Base-by-base conservation (phyloP, 2,888 invertebrate genomes). In the Parelbella ahira region DNA sequence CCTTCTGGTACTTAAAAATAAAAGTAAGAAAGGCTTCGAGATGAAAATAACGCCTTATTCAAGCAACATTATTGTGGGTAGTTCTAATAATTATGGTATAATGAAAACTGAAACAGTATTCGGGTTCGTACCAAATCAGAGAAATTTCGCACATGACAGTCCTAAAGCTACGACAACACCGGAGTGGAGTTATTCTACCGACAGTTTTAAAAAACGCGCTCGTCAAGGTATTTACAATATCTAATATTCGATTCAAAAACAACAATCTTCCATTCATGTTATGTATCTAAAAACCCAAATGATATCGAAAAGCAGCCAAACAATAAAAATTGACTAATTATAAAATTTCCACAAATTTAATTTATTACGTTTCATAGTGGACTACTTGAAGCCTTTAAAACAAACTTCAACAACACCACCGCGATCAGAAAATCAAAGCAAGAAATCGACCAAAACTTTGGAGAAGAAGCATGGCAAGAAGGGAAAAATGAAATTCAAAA, bases 41-140 rank as follows among this genome's bases (percentile, higher is more conserved):
- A 5, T 20, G 4, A 9, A n/a, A 47, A 83, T 80, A 78, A 47
- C 80, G 5, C 76, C 79, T 0, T 79, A 78, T 25, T 67, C 79
- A 0, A 64, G 68, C 4, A 73, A 71, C 0, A 36, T 78, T 1
- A 65, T 81, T 15, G 45, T 77, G 9, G 73, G 79, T 41, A 75
- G 68, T 23, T 43, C 67, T 0, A 78, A 62, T 50, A 74, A 81
- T 44, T 79, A 76, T 47, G 74, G 78, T 0, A 73, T 79, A 41
- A 69, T 80, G 9, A 82, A 81, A 39, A 80, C 78, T 0, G 80
- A 82, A 45, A 68, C 77, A 0, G 47, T 79, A 0, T 71, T 83
- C 39, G 72, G 74, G 0, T 79, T 77, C 38, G 57, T 59, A 1
- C 68, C 69, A 0, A 63, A 59, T 27, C 51, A 58, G 36, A 54